Base-by-base conservation (phyloP, 2,113 vertebrate genomes). In the Pelobates fuscus region DNA sequence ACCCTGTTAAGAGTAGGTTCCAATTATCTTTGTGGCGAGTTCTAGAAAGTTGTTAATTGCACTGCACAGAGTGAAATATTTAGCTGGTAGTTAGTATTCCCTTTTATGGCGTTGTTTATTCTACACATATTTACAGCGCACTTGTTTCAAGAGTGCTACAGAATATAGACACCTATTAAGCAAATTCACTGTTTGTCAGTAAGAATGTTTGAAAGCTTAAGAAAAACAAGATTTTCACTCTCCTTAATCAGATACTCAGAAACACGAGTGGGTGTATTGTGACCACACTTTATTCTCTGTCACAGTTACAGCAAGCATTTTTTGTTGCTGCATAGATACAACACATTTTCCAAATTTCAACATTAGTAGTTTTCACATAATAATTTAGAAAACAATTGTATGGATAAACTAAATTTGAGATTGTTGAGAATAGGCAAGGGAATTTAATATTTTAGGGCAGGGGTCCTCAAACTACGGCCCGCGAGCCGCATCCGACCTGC, bases 1-100 rank as follows among this genome's bases (percentile, higher is more conserved):
- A 46, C 52, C 63, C 25, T 59, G 27, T 61, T 43, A 44, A 23
- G 43, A 67, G 71, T 23, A 75, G 1, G 26, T 66, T 66, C 52
- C 71, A 75, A 75, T 66, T 74, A 74, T 74, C 49, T 58, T 57
- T 41, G 32, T 66, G 30, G 49, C 62, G 64, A 58, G 57, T 74
- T 57, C 66, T 66, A 65, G 49, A 74, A 65, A 59, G 52, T 60
- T 26, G 54, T 60, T 76, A 75, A 67, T 76, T 67, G 64, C 54
- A 49, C 37, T 67, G 30, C 63, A 71, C 59, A 67, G 27, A 60
- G 54, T 49, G 64, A 49, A 76, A 76, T 41, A 27, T 49, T 55
- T 46, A 32, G 54, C 52, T 67, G 64, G 32, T 76, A 60, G 30
- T 52, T 76, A 67, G 25, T 49, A 67, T 43, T 21, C 44, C 20